phyloP scores from a whole-genome alignment of 2,888 invertebrate species.

The Smittia sp. region DNA sequence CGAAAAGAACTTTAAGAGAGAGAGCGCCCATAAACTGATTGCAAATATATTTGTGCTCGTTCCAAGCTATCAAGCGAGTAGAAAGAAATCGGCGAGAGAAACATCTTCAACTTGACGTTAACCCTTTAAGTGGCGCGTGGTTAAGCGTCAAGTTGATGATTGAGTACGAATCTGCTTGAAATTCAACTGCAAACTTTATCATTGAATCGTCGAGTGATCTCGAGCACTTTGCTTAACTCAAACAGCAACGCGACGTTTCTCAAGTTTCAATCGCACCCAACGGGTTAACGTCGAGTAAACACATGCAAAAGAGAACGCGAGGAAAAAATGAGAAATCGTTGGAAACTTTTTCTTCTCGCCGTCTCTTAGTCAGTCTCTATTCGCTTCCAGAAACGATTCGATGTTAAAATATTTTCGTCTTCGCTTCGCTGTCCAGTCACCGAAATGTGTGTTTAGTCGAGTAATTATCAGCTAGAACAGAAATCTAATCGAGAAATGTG shows the following conservation, averaged over 20 bases:
- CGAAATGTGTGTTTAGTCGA: neutral
- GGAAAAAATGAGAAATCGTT: slow-evolving; percentile 14
- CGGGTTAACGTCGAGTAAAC: slow-evolving; percentile 10
- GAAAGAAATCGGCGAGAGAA: neutral
- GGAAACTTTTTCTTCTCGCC: neutral
- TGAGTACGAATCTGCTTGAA: neutral
- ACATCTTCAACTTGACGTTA: neutral
- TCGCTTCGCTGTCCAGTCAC: neutral
- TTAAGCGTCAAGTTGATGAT: neutral
- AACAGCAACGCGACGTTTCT: neutral
- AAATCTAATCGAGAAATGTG: neutral
- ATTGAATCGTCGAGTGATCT: neutral
- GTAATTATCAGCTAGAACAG: neutral
- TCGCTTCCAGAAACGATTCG: neutral
- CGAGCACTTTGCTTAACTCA: neutral
- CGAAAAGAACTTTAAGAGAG: neutral
- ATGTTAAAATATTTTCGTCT: neutral
- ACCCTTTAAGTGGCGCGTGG: neutral
- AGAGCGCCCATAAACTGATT: slow-evolving; percentile 4
- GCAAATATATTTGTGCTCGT: neutral
- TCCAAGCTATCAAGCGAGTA: neutral
- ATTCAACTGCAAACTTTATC: neutral
- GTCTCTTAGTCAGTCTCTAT: neutral
- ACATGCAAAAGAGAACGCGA: slow-evolving; percentile 7
- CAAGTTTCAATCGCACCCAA: neutral